phyloP scores from a whole-genome alignment of 2,797 vertebrate species.

The Siniperca obscura region DNA sequence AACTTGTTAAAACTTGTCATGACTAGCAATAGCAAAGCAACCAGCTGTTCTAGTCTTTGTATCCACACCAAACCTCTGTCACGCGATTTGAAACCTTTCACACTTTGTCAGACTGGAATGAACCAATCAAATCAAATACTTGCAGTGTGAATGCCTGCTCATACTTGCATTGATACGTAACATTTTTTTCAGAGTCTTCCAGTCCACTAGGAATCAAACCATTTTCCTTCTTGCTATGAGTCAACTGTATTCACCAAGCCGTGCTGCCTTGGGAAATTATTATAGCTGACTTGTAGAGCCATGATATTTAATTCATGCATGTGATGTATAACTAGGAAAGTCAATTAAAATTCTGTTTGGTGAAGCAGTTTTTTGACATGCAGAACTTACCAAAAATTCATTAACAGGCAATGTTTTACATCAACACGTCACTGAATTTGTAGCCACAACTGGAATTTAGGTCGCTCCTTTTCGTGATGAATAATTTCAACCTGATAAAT shows the following conservation, averaged over 20 bases:
- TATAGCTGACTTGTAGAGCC: not conserved
- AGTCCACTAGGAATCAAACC: not conserved
- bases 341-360: not conserved
- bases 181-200: not conserved
- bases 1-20: not conserved
- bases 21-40: not conserved
- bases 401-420: not conserved
- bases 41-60: not conserved
- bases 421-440: not conserved
- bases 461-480: not conserved
- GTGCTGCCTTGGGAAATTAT: not conserved
- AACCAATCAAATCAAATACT: not conserved
- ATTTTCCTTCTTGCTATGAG: not conserved
- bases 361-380: conserved; percentile 4
- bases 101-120: not conserved
- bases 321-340: not conserved
- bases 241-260: not conserved
- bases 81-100: not conserved
- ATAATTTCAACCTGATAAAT: not conserved
- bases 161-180: not conserved
- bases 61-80: not conserved
- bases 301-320: conserved; percentile 23
- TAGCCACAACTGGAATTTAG: not conserved
- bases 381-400: not conserved
- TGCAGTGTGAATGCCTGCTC: not conserved